Conservation (phyloP, 2,888 invertebrate genomes). For the Lepidonotus clava region DNA sequence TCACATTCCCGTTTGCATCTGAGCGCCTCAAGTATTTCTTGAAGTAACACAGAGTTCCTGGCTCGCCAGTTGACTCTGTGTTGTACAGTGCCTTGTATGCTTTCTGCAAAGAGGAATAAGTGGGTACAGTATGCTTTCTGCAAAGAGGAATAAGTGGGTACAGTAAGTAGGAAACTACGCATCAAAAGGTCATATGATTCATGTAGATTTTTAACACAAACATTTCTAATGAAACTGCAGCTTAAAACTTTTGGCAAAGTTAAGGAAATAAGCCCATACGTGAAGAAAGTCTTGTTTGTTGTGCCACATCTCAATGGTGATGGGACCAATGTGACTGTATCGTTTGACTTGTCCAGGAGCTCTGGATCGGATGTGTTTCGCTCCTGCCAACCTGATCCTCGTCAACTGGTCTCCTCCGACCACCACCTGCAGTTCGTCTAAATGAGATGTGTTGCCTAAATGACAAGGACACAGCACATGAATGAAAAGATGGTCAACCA, state of each 20-base stretch:
- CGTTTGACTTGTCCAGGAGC: background rate
- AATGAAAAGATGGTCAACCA: too few relatives aligned
- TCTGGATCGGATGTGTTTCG: background rate
- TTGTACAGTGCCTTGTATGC: slow-evolving; percentile 35
- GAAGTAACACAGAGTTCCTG: background rate
- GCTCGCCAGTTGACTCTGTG: background rate
- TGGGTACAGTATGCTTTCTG: slow-evolving; percentile 51
- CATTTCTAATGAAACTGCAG: too few relatives aligned
- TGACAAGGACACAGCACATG: too few relatives aligned
- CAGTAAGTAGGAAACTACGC: too few relatives aligned
- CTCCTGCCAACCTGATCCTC: background rate
- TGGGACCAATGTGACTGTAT: background rate
- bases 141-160: background rate
- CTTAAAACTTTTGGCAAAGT: too few relatives aligned
- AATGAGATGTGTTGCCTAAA: background rate
- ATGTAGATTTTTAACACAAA: too few relatives aligned
- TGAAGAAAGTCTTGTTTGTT: slow-evolving; percentile 30
- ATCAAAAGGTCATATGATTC: too few relatives aligned
- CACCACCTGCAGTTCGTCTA: background rate
- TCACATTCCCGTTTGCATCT: slow-evolving; percentile 35
- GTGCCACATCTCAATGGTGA: slow-evolving; percentile 15
- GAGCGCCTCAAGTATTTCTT: background rate
- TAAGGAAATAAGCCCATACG: background rate
- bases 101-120: slow-evolving; percentile 16
- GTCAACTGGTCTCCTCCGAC: slow-evolving; percentile 31